phyloP scores from a whole-genome alignment of 2,797 vertebrate genomes.

The Rhodeus uyekii region DNA sequence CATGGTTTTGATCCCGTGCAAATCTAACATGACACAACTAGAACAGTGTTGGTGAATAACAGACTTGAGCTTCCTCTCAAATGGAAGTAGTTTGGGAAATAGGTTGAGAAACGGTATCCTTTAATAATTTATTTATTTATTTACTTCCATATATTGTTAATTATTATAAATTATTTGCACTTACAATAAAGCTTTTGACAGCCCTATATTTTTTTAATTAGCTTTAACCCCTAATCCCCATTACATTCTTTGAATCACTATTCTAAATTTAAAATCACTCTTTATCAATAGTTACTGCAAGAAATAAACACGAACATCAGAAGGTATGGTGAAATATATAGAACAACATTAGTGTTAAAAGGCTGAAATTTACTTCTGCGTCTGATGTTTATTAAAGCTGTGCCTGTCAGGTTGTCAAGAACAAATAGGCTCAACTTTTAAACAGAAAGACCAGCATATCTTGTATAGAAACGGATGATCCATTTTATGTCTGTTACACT shows the following conservation, averaged over 20 bases:
- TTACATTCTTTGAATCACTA: no score
- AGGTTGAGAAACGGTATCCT: not conserved
- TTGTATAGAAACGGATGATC: not conserved
- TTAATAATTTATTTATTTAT: not conserved
- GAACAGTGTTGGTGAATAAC: slow-evolving; percentile 20
- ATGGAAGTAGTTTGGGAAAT: not conserved
- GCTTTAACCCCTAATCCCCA: no score
- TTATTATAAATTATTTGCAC: not conserved
- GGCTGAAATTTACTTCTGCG: not conserved
- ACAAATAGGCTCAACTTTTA: not conserved
- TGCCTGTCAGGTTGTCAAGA: not conserved
- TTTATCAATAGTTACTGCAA: no score
- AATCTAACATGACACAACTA: slow-evolving; percentile 48
- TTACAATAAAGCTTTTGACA: no score
- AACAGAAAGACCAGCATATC: not conserved
- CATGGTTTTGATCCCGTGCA: slow-evolving; percentile 26
- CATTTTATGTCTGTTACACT: no score
- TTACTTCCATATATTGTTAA: not conserved
- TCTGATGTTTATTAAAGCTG: not conserved
- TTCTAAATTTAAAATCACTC: no score
- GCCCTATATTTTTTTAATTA: not conserved
- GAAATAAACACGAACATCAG: no score
- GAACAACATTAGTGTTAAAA: not conserved
- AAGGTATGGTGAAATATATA: not conserved
- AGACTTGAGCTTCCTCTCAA: not conserved